phyloP scores from a whole-genome alignment of 2,888 invertebrate species.

The Kuschelorhynchus macadamiae region DNA sequence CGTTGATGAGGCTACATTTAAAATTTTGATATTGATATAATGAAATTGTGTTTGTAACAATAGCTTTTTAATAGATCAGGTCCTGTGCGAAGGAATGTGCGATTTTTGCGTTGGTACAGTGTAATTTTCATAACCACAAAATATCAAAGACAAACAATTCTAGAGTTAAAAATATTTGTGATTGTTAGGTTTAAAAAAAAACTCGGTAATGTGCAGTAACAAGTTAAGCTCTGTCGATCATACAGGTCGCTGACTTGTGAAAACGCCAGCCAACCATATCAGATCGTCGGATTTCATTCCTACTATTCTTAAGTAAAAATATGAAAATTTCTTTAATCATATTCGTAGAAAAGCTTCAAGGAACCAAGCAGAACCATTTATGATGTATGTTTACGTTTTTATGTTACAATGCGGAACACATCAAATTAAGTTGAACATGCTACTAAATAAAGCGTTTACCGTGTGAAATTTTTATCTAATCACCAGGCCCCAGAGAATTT shows the following conservation, averaged over 20 bases:
- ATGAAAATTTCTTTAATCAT: constrained; percentile 37
- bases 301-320: constrained; percentile 56
- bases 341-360: constrained; percentile 15
- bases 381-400: constrained; percentile 13
- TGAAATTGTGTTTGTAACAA: no score
- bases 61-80: no score
- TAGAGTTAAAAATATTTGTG: constrained; percentile 29
- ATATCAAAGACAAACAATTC: constrained; percentile 16
- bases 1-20: no score
- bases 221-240: constrained; percentile 62
- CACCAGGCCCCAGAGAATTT: not conserved
- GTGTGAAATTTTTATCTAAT: constrained; percentile 25
- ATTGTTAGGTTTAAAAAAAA: constrained; percentile 34
- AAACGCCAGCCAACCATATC: constrained; percentile 62
- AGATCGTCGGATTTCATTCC: constrained; percentile 56
- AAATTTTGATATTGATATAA: no score
- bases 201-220: constrained; percentile 57
- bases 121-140: constrained; percentile 14
- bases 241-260: constrained; percentile 64
- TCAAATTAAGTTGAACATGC: constrained; percentile 25
- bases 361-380: constrained; percentile 13
- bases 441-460: constrained; percentile 20
- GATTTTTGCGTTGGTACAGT: no score
- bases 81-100: no score
- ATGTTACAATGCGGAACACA: constrained; percentile 16